Evolutionary conservation across 2,113 vertebrate species (phyloP).

Genomic region (Ursus arctos): DNA sequence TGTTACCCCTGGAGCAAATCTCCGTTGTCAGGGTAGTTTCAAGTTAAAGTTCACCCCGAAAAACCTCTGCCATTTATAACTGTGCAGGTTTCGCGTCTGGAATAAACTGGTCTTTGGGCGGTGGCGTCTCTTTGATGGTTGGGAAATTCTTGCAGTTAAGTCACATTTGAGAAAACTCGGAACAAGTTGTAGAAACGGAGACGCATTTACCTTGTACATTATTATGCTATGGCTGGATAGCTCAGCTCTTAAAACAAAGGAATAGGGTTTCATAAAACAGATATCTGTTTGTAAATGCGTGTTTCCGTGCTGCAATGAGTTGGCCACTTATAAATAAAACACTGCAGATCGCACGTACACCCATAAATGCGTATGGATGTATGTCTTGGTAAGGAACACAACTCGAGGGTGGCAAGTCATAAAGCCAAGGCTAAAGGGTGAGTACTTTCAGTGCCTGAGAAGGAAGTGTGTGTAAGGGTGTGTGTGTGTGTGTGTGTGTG

Average conservation of each 20-base stretch:
- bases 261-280: constrained; percentile 85
- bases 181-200: constrained; percentile 87
- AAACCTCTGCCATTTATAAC: constrained; percentile 38
- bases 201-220: constrained; percentile 84
- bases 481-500: no score
- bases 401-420: constrained; percentile 83
- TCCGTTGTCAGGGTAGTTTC: constrained; percentile 61
- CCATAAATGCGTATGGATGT: constrained; percentile 70
- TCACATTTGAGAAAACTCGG: constrained; percentile 89
- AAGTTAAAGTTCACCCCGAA: constrained; percentile 60
- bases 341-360: constrained; percentile 76
- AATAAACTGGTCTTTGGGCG: constrained; percentile 54
- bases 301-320: constrained; percentile 78
- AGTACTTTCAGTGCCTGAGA: constrained; percentile 77
- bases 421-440: constrained; percentile 84
- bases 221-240: constrained; percentile 86
- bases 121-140: constrained; percentile 76
- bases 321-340: constrained; percentile 88
- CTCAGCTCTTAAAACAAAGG: constrained; percentile 86
- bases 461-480: neutral
- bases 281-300: constrained; percentile 80
- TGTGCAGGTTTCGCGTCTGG: neutral
- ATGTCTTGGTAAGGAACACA: constrained; percentile 80
- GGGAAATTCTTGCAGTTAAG: constrained; percentile 86
- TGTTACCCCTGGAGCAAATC: constrained; percentile 51